Evolutionary conservation across 2,888 invertebrate genomes (phyloP), one percentile per base, ranked within the genome.

Genomic region (Azorinus chamasolen): DNA sequence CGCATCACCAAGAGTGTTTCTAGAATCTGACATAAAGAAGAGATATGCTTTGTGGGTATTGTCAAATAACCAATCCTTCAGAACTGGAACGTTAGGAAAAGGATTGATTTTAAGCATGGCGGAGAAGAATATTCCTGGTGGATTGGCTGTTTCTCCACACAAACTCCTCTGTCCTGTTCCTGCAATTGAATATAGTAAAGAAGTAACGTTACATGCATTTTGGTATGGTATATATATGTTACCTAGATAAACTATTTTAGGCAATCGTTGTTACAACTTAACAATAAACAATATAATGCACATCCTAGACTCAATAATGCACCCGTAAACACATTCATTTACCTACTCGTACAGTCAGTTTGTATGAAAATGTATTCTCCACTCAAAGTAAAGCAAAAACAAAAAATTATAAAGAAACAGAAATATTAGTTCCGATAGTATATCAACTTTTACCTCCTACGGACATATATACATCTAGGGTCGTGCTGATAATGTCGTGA

Each of bases 81-180:
- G 32, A 24, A 77, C 55, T 10, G 81, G 74, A 14, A 81, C 51
- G 48, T 51, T 54, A 5, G 22, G 20, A 32, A 81, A 74, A 1
- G 71, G 70, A 32, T 70, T 77, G 12, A 59, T 57, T 0, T 46
- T 14, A 4, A 75, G 8, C 1, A 46, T 16, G 12, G 51, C 27
- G 0, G 75, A 59, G 10, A 68, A 8, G 43, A 81, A 81, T 14
- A 68, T 27, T 4, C 78, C 78, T 3, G 78, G 65, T 0, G 81
- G 74, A 41, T 75, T 78, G 1, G 74, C 51, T 18, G 14, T 39
- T 3, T 68, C 45, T 20, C 78, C 81, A 50, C 81, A 81, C 74
- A 65, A 71, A n/a, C 39, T n/a, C 24, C 74, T 57, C 12, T 27
- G 18, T 0, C 51, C n/a, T 24, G 22, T 27, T 1, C 80, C 80